A percentile compares a stretch with the other conserved stretches of the same genome.
phyloP scores from a whole-genome alignment of 30 jellyfish, hydroid and myxozoan species.

The Haliclystus octoradiatus region DNA sequence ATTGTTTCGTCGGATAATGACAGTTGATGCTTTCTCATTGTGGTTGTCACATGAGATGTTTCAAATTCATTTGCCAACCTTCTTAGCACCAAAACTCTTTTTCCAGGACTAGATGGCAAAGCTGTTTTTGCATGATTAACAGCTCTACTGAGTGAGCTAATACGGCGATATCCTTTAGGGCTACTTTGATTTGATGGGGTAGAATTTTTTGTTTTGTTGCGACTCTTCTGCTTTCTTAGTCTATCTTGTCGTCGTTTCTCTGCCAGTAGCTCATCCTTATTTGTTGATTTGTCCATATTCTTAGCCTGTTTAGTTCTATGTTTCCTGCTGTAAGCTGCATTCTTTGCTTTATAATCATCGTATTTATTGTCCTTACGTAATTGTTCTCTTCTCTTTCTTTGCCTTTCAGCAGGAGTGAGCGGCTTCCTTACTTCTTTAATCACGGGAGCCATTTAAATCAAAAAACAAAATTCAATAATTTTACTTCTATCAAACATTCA shows the following conservation, averaged over 20 bases:
- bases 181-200: too few relatives aligned
- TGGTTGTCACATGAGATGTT: too few relatives aligned
- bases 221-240: constrained; percentile 10
- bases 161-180: constrained; percentile 4
- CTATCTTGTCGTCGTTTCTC: constrained; percentile 22
- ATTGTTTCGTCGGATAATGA: constrained; percentile 7
- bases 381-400: constrained; percentile 26
- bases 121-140: constrained; percentile 6
- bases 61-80: too few relatives aligned
- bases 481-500: too few relatives aligned
- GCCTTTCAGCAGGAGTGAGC: constrained; percentile 28
- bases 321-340: constrained; percentile 3
- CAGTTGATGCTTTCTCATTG: constrained; percentile 1
- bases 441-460: too few relatives aligned
- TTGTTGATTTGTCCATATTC: not conserved
- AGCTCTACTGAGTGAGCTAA: constrained; percentile 22
- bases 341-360: too few relatives aligned
- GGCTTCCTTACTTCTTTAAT: too few relatives aligned
- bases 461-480: too few relatives aligned
- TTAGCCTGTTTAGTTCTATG: not conserved
- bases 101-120: constrained; percentile 16
- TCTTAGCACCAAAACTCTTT: constrained; percentile 5
- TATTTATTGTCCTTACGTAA: constrained; percentile 8
- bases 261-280: constrained; percentile 1
- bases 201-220: constrained; percentile 4